A percentile compares a stretch with the other conserved stretches of the same genome.
These are phyloP conservation scores for Xyliphius kryptos DNA, from an alignment of 2,113 vertebrate genomes.

Conservation along the genomic window DNA sequence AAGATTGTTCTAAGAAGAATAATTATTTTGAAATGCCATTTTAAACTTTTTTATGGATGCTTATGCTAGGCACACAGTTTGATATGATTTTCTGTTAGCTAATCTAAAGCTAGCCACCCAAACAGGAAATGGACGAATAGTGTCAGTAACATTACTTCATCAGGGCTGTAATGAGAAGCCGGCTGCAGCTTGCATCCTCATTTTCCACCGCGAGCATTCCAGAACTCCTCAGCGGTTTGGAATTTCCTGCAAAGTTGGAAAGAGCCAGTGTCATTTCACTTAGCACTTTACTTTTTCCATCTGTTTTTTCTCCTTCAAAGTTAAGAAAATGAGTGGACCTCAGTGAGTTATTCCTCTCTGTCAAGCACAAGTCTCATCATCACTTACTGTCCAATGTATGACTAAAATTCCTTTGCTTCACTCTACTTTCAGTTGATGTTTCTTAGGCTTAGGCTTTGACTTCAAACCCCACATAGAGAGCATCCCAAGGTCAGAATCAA, in stretches of 20 bases:
- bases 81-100: conserved; percentile 54
- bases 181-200: conserved; percentile 33
- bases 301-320: conserved; percentile 33
- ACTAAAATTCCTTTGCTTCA: conserved; percentile 15
- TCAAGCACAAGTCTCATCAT: conserved; percentile 24
- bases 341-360: conserved; percentile 25
- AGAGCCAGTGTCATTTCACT: conserved; percentile 48
- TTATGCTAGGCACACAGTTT: conserved; percentile 49
- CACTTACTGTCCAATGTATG: conserved; percentile 19
- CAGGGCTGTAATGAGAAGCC: conserved; percentile 33
- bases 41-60: conserved; percentile 41
- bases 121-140: conserved; percentile 36
- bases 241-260: conserved; percentile 50
- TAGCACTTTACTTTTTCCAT: conserved; percentile 38
- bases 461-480: too few relatives aligned
- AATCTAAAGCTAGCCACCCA: conserved; percentile 17
- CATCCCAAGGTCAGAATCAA: too few relatives aligned
- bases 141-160: conserved; percentile 23
- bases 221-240: conserved; percentile 29
- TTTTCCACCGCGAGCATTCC: conserved; percentile 34
- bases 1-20: too few relatives aligned
- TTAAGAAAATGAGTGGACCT: conserved; percentile 22
- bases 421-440: too few relatives aligned
- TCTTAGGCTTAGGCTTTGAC: too few relatives aligned
- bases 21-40: too few relatives aligned